Base-by-base conservation (phyloP, 2,888 invertebrate genomes). In the Drosophila colorata region DNA sequence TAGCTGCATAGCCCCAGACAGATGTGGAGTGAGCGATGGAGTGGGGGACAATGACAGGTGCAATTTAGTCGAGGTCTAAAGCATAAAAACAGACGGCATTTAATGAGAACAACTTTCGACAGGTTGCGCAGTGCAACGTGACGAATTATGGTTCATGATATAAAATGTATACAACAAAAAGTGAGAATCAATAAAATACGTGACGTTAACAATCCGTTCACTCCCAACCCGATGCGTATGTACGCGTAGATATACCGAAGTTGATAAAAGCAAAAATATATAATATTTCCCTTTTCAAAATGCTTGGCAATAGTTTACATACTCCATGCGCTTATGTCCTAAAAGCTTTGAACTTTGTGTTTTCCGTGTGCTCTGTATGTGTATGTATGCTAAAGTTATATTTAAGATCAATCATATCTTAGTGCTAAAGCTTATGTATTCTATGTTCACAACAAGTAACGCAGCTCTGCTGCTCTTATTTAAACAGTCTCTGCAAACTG, bases 21-120 rank as follows among this genome's bases (percentile, higher is more conserved):
- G 46, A 9, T 2, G 4, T 13, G 11, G 5, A 3, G 20, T 4
- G 53, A 31, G 7, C 1, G 20, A 0, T n/a, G 35, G 23, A 38
- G 68, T 2, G 16, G 57, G 56, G 18, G 20, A 16, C 23, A 35
- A 48, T 87, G 85, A 85, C 88, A 85, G 85, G 88, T 86, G 86
- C 74, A 83, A 81, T 83, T 85, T 85, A 83, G 67, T 58, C 86
- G 74, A 85, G 74, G 82, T 78, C 74, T 77, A 65, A 55, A 68
- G 55, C 73, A 76, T 76, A 69, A 76, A 76, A 69, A 66, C 53
- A 55, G 67, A 58, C 69, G 52, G 13, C 55, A 69, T 72, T 79
- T 70, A 76, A 78, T 71, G 68, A 55, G 69, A 63, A 60, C 69
- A 66, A 67, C 66, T 73, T 57, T 60, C 64, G 63, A 60, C 40